phyloP scores from a whole-genome alignment of 2,888 invertebrate species.

The Philereme transversata region DNA sequence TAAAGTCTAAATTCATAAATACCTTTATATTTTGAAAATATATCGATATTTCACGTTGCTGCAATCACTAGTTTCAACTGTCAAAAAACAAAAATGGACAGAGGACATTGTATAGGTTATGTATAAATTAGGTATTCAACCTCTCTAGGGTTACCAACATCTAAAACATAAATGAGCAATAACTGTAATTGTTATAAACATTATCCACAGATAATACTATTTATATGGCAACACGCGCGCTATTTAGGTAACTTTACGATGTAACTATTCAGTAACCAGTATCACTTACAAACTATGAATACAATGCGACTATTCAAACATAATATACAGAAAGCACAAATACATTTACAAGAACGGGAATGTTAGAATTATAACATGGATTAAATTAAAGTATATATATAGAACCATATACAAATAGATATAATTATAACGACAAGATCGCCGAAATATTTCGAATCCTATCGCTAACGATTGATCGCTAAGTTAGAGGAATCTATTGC shows the following conservation, averaged over 20 bases:
- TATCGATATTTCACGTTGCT: too few relatives aligned
- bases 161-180: slow-evolving; percentile 7
- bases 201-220: slow-evolving; percentile 50
- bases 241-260: slow-evolving; percentile 73
- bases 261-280: slow-evolving; percentile 45
- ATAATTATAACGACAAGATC: neutral
- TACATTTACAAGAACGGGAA: slow-evolving; percentile 66
- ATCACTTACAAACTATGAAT: slow-evolving; percentile 42
- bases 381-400: slow-evolving; percentile 17
- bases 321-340: slow-evolving; percentile 68
- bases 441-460: slow-evolving; percentile 12
- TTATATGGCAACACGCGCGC: slow-evolving; percentile 77
- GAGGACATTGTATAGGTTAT: too few relatives aligned
- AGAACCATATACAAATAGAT: neutral
- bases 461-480: slow-evolving; percentile 39
- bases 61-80: too few relatives aligned
- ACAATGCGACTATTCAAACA: slow-evolving; percentile 48
- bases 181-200: slow-evolving; percentile 13
- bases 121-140: neutral
- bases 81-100: too few relatives aligned
- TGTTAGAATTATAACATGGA: slow-evolving; percentile 36
- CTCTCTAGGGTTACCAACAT: neutral
- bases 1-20: too few relatives aligned
- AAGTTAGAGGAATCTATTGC: slow-evolving; percentile 49
- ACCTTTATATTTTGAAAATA: too few relatives aligned